phyloP scores from a whole-genome alignment of 2,113 vertebrate genomes.

The Lota lota region DNA sequence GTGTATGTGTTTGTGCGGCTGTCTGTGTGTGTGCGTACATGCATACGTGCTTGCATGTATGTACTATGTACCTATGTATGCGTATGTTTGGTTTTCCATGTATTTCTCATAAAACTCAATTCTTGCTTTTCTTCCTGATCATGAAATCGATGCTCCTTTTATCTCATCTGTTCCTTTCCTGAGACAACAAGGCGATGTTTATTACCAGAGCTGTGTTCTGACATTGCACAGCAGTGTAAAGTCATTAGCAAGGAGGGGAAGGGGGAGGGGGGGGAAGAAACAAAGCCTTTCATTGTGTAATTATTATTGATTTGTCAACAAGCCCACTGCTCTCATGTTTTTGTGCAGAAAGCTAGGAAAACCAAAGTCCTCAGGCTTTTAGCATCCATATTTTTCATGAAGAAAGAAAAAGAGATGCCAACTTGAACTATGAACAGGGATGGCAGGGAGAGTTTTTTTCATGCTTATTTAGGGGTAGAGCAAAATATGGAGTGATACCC shows the following conservation, averaged over 20 bases:
- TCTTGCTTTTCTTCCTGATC: slow-evolving; percentile 6
- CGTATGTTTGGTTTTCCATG: neutral
- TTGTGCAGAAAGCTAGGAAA: slow-evolving; percentile 14
- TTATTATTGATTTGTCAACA: slow-evolving; percentile 72
- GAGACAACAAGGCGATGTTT: slow-evolving; percentile 53
- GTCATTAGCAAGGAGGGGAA: slow-evolving; percentile 41
- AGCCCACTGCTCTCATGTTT: slow-evolving; percentile 41
- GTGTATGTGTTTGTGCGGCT: neutral
- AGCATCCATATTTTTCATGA: slow-evolving; percentile 31
- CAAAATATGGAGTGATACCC: neutral
- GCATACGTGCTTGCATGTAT: neutral
- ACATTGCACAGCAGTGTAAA: slow-evolving; percentile 50
- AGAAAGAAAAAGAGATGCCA: slow-evolving; percentile 18
- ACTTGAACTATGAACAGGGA: slow-evolving; percentile 32
- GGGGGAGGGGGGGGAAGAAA: neutral
- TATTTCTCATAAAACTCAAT: neutral
- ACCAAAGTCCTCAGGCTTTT: slow-evolving; percentile 31
- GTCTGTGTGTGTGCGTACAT: neutral
- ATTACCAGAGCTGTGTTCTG: slow-evolving; percentile 34
- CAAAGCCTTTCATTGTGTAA: slow-evolving; percentile 57
- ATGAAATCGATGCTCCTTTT: neutral
- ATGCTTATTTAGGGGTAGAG: slow-evolving; percentile 1
- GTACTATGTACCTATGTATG: neutral
- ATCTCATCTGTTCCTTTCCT: neutral
- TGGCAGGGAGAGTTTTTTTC: neutral